phyloP scores from a whole-genome alignment of 2,888 invertebrate genomes.

The Scaptomyza cyrtandrae region DNA sequence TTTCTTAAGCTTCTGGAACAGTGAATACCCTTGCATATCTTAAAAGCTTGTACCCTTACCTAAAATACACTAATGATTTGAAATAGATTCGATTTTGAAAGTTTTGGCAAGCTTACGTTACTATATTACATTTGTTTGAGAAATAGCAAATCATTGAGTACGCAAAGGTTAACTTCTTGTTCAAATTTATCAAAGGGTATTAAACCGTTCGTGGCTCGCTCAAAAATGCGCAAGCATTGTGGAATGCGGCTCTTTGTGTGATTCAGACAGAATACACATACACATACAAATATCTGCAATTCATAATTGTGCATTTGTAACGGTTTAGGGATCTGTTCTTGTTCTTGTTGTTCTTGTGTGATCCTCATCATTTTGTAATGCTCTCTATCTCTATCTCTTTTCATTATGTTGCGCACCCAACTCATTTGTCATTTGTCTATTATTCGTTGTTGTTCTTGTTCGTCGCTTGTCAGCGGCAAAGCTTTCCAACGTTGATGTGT shows the following conservation, averaged over 20 bases:
- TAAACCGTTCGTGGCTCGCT: constrained; percentile 4
- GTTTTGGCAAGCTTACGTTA: no score
- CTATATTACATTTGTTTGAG: no score
- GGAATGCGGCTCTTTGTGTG: constrained; percentile 26
- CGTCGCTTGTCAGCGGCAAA: constrained; percentile 21
- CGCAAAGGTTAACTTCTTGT: no score
- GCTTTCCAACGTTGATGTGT: constrained; percentile 33
- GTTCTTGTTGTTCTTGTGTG: constrained; percentile 14
- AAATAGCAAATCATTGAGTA: no score
- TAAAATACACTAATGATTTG: no score
- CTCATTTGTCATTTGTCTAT: constrained; percentile 34
- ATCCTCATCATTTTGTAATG: constrained; percentile 16
- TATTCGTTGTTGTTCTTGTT: constrained; percentile 23
- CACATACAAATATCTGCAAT: constrained; percentile 7
- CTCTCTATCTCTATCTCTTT: not conserved
- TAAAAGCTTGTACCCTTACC: no score
- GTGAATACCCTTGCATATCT: no score
- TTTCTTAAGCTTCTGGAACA: no score
- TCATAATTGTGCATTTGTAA: constrained; percentile 21
- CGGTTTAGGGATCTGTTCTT: constrained; percentile 3
- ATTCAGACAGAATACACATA: constrained; percentile 3
- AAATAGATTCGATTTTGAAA: no score
- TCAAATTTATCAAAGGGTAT: not conserved
- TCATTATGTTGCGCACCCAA: not conserved
- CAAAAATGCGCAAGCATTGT: not conserved